Conservation (phyloP, 2,113 vertebrate genomes). For the Naja naja region DNA sequence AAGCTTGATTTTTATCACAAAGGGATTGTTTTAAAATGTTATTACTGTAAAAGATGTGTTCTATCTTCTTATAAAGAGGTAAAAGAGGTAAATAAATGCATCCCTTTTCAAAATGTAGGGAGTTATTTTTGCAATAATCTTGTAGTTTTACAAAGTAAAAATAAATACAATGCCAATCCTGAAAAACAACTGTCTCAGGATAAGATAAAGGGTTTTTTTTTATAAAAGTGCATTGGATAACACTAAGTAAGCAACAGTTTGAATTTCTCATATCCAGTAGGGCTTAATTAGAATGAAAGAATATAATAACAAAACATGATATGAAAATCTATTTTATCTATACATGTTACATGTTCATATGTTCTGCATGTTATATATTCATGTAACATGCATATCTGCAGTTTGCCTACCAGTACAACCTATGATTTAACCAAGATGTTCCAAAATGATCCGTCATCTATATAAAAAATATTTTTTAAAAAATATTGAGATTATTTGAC, state of each 20-base stretch:
- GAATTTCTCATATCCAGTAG: not conserved
- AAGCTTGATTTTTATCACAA: not conserved
- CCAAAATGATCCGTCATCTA: not conserved
- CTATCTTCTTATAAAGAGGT: not conserved
- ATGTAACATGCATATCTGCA: not conserved
- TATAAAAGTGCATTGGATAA: not conserved
- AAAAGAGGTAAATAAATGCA: conserved; percentile 72
- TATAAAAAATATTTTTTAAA: not conserved
- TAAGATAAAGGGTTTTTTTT: not conserved
- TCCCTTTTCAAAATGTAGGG: conserved; percentile 76
- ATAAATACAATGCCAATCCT: not conserved
- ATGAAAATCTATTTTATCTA: not conserved
- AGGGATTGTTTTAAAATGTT: not conserved
- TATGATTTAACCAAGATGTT: not conserved
- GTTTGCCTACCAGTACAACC: too few species aligned
- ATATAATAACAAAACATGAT: not conserved
- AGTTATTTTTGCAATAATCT: conserved; percentile 82
- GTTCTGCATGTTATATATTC: not conserved
- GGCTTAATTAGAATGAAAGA: not conserved
- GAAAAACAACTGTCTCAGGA: not conserved
- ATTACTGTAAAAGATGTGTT: not conserved
- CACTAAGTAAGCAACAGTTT: not conserved
- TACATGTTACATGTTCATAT: not conserved
- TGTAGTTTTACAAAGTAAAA: not conserved
- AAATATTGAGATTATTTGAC: not conserved